Conservation (phyloP, 2,888 invertebrate species). For the Furcula furcula region DNA sequence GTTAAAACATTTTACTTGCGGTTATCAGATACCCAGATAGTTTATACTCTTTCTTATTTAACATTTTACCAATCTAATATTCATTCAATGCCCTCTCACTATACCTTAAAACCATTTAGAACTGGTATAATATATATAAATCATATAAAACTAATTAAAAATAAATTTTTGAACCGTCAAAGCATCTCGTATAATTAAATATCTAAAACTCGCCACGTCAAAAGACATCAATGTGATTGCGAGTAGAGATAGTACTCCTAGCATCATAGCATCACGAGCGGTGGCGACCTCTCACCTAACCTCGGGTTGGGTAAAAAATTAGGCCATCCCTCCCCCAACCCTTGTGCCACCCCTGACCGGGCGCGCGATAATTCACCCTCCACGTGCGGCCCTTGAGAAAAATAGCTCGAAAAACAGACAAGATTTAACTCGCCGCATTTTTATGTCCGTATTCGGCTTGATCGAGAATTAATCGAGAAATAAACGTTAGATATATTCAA, state of each 20-base stretch:
- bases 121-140: too few species aligned
- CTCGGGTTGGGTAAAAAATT: conserved; percentile 66
- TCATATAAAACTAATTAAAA: too few species aligned
- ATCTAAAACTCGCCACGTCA: conserved; percentile 25
- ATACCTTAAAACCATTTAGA: too few species aligned
- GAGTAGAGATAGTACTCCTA: conserved; percentile 34
- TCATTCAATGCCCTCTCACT: too few species aligned
- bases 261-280: conserved; percentile 32
- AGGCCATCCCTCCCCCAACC: conserved; percentile 54
- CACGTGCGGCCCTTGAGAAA: conserved; percentile 71
- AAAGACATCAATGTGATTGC: conserved; percentile 34
- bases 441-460: too few species aligned
- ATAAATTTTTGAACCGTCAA: neutral
- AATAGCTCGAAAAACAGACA: conserved; percentile 76
- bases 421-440: conserved; percentile 68
- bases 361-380: conserved; percentile 35
- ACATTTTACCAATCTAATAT: too few species aligned
- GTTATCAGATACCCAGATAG: too few species aligned
- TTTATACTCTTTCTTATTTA: too few species aligned
- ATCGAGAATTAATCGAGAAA: too few species aligned
- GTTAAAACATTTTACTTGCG: too few species aligned
- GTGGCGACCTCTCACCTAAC: conserved; percentile 57
- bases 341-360: conserved; percentile 11
- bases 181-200: neutral
- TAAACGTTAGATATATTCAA: too few species aligned